Base-by-base conservation (phyloP, 2,888 invertebrate species). In the Agriotes lineatus region DNA sequence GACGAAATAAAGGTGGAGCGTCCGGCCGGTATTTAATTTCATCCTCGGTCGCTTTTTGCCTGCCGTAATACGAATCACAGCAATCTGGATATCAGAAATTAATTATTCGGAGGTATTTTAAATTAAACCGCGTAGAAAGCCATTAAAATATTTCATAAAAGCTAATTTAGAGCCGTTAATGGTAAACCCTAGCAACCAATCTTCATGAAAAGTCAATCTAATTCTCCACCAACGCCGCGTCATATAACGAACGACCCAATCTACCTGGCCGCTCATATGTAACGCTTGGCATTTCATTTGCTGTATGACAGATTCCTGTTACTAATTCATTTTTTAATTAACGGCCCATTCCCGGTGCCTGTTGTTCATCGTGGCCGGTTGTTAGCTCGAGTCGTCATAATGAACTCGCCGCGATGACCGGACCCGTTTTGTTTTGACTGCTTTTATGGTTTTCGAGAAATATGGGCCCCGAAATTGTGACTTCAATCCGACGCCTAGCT, bases 311-410 rank as follows among this genome's bases (percentile, higher is more conserved):
- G 82, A 82, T 83, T 82, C 81, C 82, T 82, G 79, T 82, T 81
- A 83, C 82, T 83, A 83, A 83, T 83, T 83, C 82, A 83, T 82
- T 83, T 83, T 82, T 83, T 83, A 83, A 83, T 83, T 83, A 82
- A 83, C 81, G 78, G n/a, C 80, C 78, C 76, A 79, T 79, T 77
- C 74, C 75, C 75, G 72, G 73, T 70, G 75, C 75, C 75, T 74
- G 76, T 76, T 77, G 76, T 74, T 77, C 77, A 77, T 77, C 77
- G 77, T 79, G 76, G 76, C 75, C 65, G 69, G 70, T 70, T 74
- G 74, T 74, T 74, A 72, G 70, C 70, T 71, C 56, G 54, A 69
- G 61, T 65, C 67, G 65, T 70, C 63, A 70, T 71, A 72, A 70
- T 64, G 70, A 63, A 68, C 67, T 57, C 35, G 54, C 63, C 50